Base-by-base conservation (phyloP, 2,113 vertebrate genomes). In the Podarcis muralis region DNA sequence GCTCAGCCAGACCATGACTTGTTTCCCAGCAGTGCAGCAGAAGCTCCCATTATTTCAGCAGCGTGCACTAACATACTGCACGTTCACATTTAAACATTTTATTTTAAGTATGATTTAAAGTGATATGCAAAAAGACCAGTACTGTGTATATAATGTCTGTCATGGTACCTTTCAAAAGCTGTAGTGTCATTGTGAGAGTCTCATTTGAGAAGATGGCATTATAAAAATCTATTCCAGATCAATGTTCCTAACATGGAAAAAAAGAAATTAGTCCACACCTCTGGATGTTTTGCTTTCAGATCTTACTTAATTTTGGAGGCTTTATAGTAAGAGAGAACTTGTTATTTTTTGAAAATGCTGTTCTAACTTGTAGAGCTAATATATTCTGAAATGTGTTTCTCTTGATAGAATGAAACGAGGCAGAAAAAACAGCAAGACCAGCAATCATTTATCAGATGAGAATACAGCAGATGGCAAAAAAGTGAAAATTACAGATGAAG, bases 351-450 rank as follows among this genome's bases (percentile, higher is more conserved):
- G 72, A 22, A 76, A 76, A 66, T 76, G 25, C 5, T 43, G 1
- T 66, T 66, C 32, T 18, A 16, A 40, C n/a, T 22, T 43, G 20
- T 30, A 20, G 16, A 35, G 1, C 37, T 40, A 74, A 48, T 71
- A 32, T 15, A 2, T 0, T 11, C 15, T 30, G 6, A 43, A 11
- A 35, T 81, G 11, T 27, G 72, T n/a, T 92, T 93, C 27, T 90
- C 85, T 92, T 71, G 72, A 0, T 87, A 98, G 97, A 92, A 99
- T 99, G 99, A 99, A 99, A 96, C 97, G 98, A 95, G 96, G 98
- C 92, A 97, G 97, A 93, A 97, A 96, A 95, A 95, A 90, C 80
- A 97, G 97, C 94, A 97, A 97, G 78, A 90, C 81, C 48, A 92
- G 93, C 89, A 86, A 93, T 78, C 92, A 94, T 88, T 96, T 97